Base-by-base conservation (phyloP, 2,113 vertebrate species). In the Bungarus multicinctus region DNA sequence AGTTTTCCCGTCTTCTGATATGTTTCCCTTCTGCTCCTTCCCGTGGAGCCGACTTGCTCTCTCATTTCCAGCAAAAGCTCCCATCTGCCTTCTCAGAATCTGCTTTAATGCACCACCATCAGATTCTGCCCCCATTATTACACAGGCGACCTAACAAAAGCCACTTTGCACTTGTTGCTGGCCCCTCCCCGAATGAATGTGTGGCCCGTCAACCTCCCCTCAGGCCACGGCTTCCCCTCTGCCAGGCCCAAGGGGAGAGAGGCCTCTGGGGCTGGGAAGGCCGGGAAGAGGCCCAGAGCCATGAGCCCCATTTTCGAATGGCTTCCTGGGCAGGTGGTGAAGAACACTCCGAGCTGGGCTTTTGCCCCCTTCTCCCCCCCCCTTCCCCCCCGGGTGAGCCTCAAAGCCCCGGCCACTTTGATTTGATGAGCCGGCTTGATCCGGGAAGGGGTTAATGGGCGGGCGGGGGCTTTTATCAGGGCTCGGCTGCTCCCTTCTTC, bases 241-340 rank as follows among this genome's bases (percentile, higher is more conserved):
- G 93, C 89, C 95, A 95, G 55, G 92, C 94, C 88, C 94, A 93
- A 93, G 91, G 91, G 94, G 60, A 14, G 0, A 0, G 0, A 2
- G 2, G 60, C 64, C 2, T 34, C 69, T 34, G 6, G 14, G 0
- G 14, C 2, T 94, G 6, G 27, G 85, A 45, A 94, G 95, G 96
- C 74, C 93, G 91, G 95, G 93, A 96, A 96, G 97, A 95, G 2
- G 8, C 22, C n/a, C 1, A n/a, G 27, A 22, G 94, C 89, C 95
- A 94, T 95, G 93, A 96, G 89, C 95, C 96, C 97, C 93, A 95
- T 14, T 95, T 96, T 96, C 95, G 96, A 95, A 64, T 94, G 95
- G 95, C 96, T 97, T 96, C 96, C 96, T 93, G 97, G 97, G 97
- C 97, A 98, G 98, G 98, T 97, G 98, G 97, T 96, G 97, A 50